Conservation (phyloP, 1,140 invertebrate genomes). For the Ceratoteleas bidentatus region DNA sequence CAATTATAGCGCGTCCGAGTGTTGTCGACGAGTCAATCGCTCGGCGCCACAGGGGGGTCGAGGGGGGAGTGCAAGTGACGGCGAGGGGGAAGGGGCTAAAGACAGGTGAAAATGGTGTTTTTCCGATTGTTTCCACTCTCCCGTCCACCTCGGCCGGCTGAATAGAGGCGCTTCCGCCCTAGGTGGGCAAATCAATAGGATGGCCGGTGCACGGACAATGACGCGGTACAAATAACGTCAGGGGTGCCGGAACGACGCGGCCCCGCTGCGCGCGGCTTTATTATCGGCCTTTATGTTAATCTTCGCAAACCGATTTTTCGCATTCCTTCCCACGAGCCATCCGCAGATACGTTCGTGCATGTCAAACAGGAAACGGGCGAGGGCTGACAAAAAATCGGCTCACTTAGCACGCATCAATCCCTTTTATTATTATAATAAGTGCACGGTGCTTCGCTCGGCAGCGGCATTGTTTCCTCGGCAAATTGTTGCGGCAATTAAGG, state of each 20-base stretch:
- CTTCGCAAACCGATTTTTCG: slow-evolving; percentile 53
- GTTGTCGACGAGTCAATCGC: not conserved
- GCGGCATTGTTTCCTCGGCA: not conserved
- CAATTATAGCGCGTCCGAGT: slow-evolving; percentile 3
- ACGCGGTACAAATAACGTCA: slow-evolving; percentile 71
- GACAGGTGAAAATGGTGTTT: not conserved
- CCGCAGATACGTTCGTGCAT: slow-evolving; percentile 33
- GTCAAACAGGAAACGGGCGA: slow-evolving; percentile 41
- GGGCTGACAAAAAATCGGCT: slow-evolving; percentile 37
- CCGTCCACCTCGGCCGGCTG: slow-evolving; percentile 40
- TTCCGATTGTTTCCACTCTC: slow-evolving; percentile 25
- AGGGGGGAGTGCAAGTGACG: slow-evolving; percentile 11
- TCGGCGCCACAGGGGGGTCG: not conserved
- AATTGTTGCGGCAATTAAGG: not conserved
- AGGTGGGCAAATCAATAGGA: slow-evolving; percentile 66
- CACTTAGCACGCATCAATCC: slow-evolving; percentile 39
- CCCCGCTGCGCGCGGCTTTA: slow-evolving; percentile 68
- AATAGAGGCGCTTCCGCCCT: slow-evolving; percentile 68
- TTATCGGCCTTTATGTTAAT: slow-evolving; percentile 68
- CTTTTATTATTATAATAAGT: slow-evolving; percentile 19
- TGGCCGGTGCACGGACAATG: slow-evolving; percentile 62
- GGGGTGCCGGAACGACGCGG: slow-evolving; percentile 53
- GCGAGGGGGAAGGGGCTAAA: slow-evolving; percentile 7
- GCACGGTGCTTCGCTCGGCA: not conserved
- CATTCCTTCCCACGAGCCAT: slow-evolving; percentile 60